phyloP scores from a whole-genome alignment of 2,797 vertebrate species.

The Sparidentex hasta region DNA sequence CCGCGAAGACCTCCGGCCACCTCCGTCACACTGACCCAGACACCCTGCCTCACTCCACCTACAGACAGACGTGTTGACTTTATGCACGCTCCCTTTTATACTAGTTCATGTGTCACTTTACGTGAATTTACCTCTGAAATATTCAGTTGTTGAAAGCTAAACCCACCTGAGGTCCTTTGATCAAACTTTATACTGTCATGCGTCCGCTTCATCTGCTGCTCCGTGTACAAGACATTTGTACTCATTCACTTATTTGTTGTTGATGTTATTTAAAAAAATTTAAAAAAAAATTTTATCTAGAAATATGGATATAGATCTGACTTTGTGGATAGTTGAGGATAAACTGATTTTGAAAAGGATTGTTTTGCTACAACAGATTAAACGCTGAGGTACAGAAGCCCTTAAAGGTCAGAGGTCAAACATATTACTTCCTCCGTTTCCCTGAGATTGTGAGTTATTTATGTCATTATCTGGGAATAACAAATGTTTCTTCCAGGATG shows the following conservation, averaged over 20 bases:
- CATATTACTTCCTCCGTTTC: no score
- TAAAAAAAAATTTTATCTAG: no score
- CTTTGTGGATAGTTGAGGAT: background rate
- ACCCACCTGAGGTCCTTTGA: background rate
- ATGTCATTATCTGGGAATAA: no score
- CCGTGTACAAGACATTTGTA: no score
- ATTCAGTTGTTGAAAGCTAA: background rate
- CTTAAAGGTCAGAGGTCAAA: no score
- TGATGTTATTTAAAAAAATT: background rate
- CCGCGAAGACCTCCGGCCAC: background rate
- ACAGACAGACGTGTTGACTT: background rate
- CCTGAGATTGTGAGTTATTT: no score
- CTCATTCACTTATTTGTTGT: background rate
- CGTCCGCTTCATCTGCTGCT: background rate
- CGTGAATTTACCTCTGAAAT: background rate
- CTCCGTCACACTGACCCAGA: background rate
- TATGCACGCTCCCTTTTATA: background rate
- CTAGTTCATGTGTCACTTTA: no score
- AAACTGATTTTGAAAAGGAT: no score
- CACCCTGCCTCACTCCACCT: constrained; percentile 1
- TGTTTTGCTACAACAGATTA: no score
- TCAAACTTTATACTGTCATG: background rate
- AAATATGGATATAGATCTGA: background rate
- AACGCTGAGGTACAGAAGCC: no score
- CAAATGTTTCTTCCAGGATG: no score